Base-by-base conservation (phyloP, 2,888 invertebrate genomes). In the Ormyrus nitidulus region DNA sequence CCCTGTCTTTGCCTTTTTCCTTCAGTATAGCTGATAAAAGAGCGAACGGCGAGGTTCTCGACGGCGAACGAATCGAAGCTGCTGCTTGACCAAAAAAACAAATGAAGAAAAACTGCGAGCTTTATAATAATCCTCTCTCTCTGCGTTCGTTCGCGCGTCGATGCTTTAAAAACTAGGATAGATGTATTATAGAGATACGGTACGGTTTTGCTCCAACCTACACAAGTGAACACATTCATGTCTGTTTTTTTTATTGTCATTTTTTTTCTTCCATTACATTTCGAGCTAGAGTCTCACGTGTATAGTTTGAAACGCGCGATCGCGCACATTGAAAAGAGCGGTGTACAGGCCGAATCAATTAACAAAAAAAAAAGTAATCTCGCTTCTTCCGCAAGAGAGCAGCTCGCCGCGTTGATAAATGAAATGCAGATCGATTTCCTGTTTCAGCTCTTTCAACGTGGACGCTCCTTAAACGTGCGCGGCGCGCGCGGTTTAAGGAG, bases 171-270 rank as follows among this genome's bases (percentile, higher is more conserved):
- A 72, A 65, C 61, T 78, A 66, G 54, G 68, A 62, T 64, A 72
- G 7, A 69, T 61, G 19, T 19, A 19, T 19, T 19, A 69, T 69
- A 65, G 34, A 65, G 59, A 19, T 19, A 70, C 79, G 79, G 51
- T 70, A 75, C 53, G 69, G 48, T 66, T 76, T 56, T 58, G 66
- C 65, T 76, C 61, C 76, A 76, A 76, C 68, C 71, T 76, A 80
- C 72, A 72, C 71, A 62, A 76, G 62, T 80, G 76, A 80, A 80
- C 76, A 80, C 80, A 80, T 69, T 6, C 44, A 48, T 44, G 19
- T 51, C 46, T 46, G 11, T 59, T 61, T 69, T 10, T 61, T 53
- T 48, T n/a, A 44, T 62, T 11, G 68, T 68, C 61, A 44, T 62
- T 54, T 51, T 64, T 75, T 48, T 53, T 49, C 53, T 61, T 54